Conservation (phyloP, 2,888 invertebrate species). For the Psylliodes chrysocephalus region DNA sequence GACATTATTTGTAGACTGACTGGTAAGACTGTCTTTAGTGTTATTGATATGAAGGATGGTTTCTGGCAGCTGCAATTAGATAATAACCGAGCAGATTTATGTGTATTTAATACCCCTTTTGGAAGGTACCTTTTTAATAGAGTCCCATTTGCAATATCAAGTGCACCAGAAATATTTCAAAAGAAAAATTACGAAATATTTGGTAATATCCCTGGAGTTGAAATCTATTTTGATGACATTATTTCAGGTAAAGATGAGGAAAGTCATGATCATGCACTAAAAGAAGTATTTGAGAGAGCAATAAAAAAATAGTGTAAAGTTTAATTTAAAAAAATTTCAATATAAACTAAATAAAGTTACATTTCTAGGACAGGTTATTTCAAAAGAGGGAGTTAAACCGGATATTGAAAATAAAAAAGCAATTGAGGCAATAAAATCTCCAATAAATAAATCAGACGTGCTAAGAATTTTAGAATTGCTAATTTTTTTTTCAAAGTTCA, state of each 20-base stretch:
- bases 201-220: not conserved
- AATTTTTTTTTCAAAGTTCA: too few species aligned
- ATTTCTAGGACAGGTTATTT: too few species aligned
- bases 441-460: too few species aligned
- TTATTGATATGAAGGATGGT: slow-evolving; percentile 34
- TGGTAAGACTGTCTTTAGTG: slow-evolving; percentile 24
- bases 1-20: slow-evolving; percentile 1
- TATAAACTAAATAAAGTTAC: too few species aligned
- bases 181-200: too few species aligned
- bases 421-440: too few species aligned
- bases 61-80: not conserved
- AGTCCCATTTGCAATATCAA: not conserved
- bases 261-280: not conserved
- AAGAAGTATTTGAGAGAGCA: too few species aligned
- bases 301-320: too few species aligned
- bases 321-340: too few species aligned
- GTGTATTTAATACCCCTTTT: slow-evolving; percentile 2
- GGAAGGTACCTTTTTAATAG: not conserved
- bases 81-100: not conserved
- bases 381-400: too few species aligned
- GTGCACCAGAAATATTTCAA: not conserved
- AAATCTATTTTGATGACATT: not conserved
- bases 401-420: too few species aligned
- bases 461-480: too few species aligned
- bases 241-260: not conserved